Evolutionary conservation across 1,140 invertebrate genomes (phyloP).

Genomic region (Thalassaphorura encarpata): DNA sequence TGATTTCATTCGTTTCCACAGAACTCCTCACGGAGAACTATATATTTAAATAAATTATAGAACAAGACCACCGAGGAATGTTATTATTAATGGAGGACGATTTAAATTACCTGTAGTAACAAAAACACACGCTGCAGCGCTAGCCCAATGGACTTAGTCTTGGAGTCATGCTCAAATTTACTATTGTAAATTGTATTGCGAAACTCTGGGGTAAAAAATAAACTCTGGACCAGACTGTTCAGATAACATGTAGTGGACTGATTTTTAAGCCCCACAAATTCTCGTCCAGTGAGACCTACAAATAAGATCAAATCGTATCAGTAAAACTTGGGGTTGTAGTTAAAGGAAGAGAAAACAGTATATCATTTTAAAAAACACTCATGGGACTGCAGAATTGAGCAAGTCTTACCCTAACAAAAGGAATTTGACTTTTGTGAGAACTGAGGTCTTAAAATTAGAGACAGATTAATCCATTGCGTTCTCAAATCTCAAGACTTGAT

Average conservation of each 20-base stretch:
- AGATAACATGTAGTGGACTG: constrained; percentile 92
- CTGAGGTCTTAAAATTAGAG: no score
- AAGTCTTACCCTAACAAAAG: no score
- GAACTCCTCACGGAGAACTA: constrained; percentile 61
- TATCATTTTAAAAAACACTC: no score
- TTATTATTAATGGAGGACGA: background rate
- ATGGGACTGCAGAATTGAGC: no score
- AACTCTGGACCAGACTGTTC: constrained; percentile 77
- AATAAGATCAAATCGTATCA: constrained; percentile 1
- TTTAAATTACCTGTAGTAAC: constrained; percentile 51
- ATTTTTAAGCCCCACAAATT: constrained; percentile 79
- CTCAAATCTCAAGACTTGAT: no score
- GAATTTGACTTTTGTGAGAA: no score
- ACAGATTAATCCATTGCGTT: no score
- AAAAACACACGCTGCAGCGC: constrained; percentile 78
- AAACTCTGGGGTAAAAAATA: constrained; percentile 93
- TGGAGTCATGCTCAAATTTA: constrained; percentile 60
- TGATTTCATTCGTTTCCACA: constrained; percentile 79
- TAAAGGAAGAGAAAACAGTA: no score
- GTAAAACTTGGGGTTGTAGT: no score
- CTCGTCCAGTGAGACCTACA: constrained; percentile 33
- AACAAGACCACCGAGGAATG: background rate
- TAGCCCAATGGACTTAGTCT: constrained; percentile 66
- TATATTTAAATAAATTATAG: constrained; percentile 32
- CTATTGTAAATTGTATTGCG: constrained; percentile 80